Percentiles rank a stretch among this genome's conserved stretches.
Conservation (phyloP, 2,888 invertebrate species). For the Tiliacea citrago region DNA sequence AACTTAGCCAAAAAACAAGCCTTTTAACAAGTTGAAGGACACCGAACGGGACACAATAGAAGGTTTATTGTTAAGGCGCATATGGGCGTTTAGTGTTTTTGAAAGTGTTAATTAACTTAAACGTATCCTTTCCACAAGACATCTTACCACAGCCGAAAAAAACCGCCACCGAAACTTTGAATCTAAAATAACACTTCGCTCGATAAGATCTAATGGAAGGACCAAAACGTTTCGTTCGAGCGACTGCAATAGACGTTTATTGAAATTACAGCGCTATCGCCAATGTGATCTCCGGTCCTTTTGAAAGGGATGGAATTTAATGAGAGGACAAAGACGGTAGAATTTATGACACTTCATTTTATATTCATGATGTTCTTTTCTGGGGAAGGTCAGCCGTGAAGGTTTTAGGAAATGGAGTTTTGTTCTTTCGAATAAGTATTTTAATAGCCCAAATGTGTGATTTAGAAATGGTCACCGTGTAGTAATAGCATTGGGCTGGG, state of each 20-base stretch:
- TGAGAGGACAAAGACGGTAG: constrained; percentile 65
- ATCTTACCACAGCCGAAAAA: constrained; percentile 24
- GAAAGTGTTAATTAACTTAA: too few species aligned
- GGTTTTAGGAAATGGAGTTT: neutral
- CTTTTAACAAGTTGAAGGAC: too few species aligned
- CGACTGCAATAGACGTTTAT: constrained; percentile 80
- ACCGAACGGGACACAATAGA: too few species aligned
- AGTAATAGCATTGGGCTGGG: neutral
- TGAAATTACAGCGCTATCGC: constrained; percentile 82
- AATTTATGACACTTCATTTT: constrained; percentile 63
- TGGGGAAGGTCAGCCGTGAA: neutral
- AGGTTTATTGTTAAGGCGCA: too few species aligned
- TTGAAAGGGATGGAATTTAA: constrained; percentile 74
- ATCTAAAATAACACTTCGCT: constrained; percentile 59
- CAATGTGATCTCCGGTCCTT: constrained; percentile 76
- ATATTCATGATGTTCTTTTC: constrained; percentile 51
- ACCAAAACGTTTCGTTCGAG: constrained; percentile 37
- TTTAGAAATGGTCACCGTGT: neutral
- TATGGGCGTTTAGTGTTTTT: too few species aligned
- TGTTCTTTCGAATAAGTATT: neutral
- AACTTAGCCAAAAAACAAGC: too few species aligned
- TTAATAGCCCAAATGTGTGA: too few species aligned
- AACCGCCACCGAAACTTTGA: constrained; percentile 28
- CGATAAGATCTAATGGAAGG: constrained; percentile 63
- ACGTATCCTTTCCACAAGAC: neutral